Evolutionary conservation across 1,140 invertebrate species (phyloP).

Genomic region (Agrilus planipennis): DNA sequence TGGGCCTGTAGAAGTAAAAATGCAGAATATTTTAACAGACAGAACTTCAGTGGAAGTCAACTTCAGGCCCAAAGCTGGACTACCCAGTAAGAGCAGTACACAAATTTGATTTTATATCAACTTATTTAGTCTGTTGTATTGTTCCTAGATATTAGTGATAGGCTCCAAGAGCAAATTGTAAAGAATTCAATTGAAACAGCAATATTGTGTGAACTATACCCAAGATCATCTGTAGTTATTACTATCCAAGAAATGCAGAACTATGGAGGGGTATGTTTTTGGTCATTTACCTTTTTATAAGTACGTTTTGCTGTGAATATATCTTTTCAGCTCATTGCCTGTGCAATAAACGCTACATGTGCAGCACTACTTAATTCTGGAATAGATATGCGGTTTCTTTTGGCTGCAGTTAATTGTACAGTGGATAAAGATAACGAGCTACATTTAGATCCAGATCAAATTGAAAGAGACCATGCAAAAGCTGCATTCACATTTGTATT

Average conservation of each 20-base stretch:
- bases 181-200: slow-evolving; percentile 62
- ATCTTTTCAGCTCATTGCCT: slow-evolving; percentile 54
- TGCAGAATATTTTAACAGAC: slow-evolving; percentile 64
- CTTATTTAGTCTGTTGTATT: slow-evolving; percentile 6
- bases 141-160: slow-evolving; percentile 48
- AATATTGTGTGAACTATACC: slow-evolving; percentile 57
- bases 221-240: slow-evolving; percentile 62
- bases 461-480: slow-evolving; percentile 31
- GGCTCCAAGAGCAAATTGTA: slow-evolving; percentile 62
- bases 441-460: slow-evolving; percentile 51
- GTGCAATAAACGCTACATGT: slow-evolving; percentile 70
- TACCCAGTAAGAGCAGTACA: slow-evolving; percentile 44
- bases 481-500: slow-evolving; percentile 58
- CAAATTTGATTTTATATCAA: slow-evolving; percentile 20
- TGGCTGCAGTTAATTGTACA: slow-evolving; percentile 65
- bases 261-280: slow-evolving; percentile 57
- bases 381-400: slow-evolving; percentile 62
- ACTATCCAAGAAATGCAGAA: slow-evolving; percentile 81
- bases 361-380: slow-evolving; percentile 70
- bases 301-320: not conserved
- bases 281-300: not conserved
- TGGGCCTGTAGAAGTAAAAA: slow-evolving; percentile 71
- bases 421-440: slow-evolving; percentile 51
- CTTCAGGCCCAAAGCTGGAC: slow-evolving; percentile 62
- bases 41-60: slow-evolving; percentile 66